Evolutionary conservation across 1,140 invertebrate species (phyloP).

Genomic region (Drosophila micromelanica): DNA sequence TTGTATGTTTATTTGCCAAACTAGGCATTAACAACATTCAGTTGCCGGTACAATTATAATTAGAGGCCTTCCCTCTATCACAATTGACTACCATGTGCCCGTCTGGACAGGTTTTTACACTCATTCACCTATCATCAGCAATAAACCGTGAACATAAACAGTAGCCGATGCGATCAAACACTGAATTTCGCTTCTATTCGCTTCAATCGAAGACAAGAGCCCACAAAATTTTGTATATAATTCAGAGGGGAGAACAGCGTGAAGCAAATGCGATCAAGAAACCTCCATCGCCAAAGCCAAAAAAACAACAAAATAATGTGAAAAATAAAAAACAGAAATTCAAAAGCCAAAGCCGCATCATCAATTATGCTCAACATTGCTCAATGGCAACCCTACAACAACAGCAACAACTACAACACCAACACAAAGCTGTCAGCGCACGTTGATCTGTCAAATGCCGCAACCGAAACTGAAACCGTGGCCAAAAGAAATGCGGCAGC

Average conservation of each 20-base stretch:
- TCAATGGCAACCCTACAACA: conserved; percentile 53
- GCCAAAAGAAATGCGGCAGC: conserved; percentile 68
- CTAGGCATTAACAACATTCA: conserved; percentile 12
- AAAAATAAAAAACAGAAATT: conserved; percentile 46
- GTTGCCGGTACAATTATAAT: conserved; percentile 29
- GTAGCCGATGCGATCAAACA: conserved; percentile 72
- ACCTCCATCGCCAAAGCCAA: conserved; percentile 48
- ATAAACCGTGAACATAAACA: conserved; percentile 78
- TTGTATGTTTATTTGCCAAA: conserved; percentile 11
- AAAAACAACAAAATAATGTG: conserved; percentile 29
- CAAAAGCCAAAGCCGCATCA: conserved; percentile 80
- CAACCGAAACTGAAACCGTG: conserved; percentile 54
- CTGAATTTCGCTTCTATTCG: conserved; percentile 52
- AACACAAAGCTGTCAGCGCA: conserved; percentile 78
- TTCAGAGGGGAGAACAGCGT: conserved; percentile 45
- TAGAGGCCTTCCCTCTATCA: conserved; percentile 12
- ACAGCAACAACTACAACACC: conserved; percentile 13
- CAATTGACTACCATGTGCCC: conserved; percentile 23
- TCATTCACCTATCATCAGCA: conserved; percentile 48
- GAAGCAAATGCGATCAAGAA: conserved; percentile 78
- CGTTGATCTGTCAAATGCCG: conserved; percentile 79
- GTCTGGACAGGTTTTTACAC: not conserved
- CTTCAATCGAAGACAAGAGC: conserved; percentile 41
- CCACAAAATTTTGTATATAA: conserved; percentile 10
- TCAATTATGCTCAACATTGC: conserved; percentile 81